Percentiles rank a stretch among this genome's conserved stretches.
Evolutionary conservation across 2,797 vertebrate species (phyloP).

Genomic region (Masticophis lateralis): DNA sequence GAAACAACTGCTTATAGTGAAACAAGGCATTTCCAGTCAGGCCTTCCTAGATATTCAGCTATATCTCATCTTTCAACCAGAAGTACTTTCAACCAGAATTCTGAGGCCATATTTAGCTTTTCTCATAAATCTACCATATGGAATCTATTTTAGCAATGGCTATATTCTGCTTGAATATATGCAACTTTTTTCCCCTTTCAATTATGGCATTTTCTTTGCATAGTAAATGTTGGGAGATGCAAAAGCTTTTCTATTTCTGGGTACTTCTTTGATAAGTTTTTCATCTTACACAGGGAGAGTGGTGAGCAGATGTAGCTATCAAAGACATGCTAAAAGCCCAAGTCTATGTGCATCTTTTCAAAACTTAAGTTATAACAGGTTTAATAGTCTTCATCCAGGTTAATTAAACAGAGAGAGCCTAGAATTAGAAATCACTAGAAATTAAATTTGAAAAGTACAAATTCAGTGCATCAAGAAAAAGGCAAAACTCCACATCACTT

Average conservation of each 20-base stretch:
- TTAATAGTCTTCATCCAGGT: neutral
- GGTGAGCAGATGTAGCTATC: slow-evolving; percentile 1
- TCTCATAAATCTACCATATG: slow-evolving; percentile 1
- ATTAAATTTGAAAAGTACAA: neutral
- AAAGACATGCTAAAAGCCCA: neutral
- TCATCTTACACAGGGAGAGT: neutral
- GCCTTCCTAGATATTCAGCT: neutral
- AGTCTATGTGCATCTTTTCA: neutral
- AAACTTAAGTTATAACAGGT: neutral
- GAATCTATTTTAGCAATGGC: slow-evolving; percentile 18
- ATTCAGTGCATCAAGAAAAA: neutral
- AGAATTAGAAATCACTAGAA: neutral
- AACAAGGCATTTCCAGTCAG: neutral
- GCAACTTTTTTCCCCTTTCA: neutral
- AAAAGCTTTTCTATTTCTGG: slow-evolving; percentile 18
- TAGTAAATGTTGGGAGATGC: slow-evolving; percentile 11
- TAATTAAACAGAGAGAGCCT: neutral
- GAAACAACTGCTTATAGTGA: neutral
- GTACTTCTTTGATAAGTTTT: slow-evolving; percentile 19
- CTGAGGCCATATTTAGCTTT: neutral
- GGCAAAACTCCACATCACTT: neutral
- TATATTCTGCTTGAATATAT: slow-evolving; percentile 11
- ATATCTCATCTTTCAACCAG: slow-evolving; percentile 5
- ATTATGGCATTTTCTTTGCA: slow-evolving; percentile 21
- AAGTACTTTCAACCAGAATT: slow-evolving; percentile 3